phyloP scores from a whole-genome alignment of 2,113 vertebrate species.

The Pelvicachromis taeniatus region DNA sequence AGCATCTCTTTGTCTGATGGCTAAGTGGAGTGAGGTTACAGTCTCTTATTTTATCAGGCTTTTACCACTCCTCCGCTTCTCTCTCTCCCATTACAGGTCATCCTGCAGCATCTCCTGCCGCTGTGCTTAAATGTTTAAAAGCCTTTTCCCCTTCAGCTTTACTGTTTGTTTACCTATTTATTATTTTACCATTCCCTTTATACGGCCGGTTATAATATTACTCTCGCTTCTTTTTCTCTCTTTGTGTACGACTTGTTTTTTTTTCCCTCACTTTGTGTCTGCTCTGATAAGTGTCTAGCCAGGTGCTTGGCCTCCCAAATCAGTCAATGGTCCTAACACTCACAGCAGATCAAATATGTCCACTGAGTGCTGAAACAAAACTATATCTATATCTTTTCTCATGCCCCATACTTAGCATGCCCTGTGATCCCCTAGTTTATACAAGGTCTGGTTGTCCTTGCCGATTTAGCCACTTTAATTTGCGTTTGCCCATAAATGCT shows the following conservation, averaged over 20 bases:
- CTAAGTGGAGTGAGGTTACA: constrained; percentile 59
- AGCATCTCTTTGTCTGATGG: constrained; percentile 50
- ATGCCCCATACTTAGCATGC: background rate
- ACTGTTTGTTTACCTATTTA: constrained; percentile 68
- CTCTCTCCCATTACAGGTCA: constrained; percentile 57
- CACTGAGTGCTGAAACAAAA: constrained; percentile 14
- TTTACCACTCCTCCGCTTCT: constrained; percentile 52
- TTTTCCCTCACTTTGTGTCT: background rate
- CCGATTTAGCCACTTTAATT: constrained; percentile 84
- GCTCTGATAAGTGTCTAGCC: constrained; percentile 64
- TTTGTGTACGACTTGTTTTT: background rate
- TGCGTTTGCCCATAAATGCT: constrained; percentile 82
- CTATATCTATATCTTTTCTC: background rate
- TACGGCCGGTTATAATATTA: constrained; percentile 13
- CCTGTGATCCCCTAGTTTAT: constrained; percentile 40
- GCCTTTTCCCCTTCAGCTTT: constrained; percentile 54
- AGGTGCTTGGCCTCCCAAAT: constrained; percentile 70
- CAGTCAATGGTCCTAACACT: constrained; percentile 75
- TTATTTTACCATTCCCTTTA: constrained; percentile 54
- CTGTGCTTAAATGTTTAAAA: constrained; percentile 71
- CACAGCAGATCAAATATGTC: constrained; percentile 19
- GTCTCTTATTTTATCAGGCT: constrained; percentile 63
- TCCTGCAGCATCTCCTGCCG: constrained; percentile 23
- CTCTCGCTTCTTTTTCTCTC: constrained; percentile 7
- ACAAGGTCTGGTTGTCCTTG: constrained; percentile 81